A percentile compares a stretch with the other conserved stretches of the same genome.
phyloP scores from a whole-genome alignment of 2,888 invertebrate species.

The Agelastica alni region DNA sequence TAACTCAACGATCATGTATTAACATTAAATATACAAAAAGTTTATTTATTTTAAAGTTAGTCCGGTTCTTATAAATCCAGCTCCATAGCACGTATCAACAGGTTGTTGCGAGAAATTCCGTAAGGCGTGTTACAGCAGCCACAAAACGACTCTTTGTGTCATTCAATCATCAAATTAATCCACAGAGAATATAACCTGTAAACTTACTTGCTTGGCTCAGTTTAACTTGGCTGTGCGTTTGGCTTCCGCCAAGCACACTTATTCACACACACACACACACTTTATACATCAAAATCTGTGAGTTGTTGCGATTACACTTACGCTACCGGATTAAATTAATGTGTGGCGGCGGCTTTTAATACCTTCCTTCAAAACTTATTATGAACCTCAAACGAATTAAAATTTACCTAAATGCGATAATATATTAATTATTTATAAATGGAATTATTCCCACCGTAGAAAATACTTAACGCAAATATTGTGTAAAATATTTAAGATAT shows the following conservation, averaged over 20 bases:
- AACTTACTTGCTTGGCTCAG: slow-evolving; percentile 11
- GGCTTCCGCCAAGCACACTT: slow-evolving; percentile 1
- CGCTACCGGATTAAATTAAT: slow-evolving; percentile 5
- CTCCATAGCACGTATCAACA: slow-evolving; percentile 41
- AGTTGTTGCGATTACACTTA: not conserved
- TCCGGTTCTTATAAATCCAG: not conserved
- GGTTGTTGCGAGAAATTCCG: slow-evolving; percentile 48
- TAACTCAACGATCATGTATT: too few species aligned
- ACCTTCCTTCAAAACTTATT: not conserved
- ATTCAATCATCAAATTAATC: slow-evolving; percentile 54
- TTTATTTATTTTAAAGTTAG: not conserved
- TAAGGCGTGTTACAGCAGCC: slow-evolving; percentile 43
- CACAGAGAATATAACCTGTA: slow-evolving; percentile 45
- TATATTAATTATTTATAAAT: too few species aligned
- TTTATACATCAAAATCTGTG: slow-evolving; percentile 13
- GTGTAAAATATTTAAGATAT: too few species aligned
- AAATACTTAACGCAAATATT: too few species aligned
- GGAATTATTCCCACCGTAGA: too few species aligned
- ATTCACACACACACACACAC: not conserved
- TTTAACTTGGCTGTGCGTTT: not conserved
- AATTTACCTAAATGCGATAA: too few species aligned
- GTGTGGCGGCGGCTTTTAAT: not conserved
- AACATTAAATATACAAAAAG: not conserved
- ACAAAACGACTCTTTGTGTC: slow-evolving; percentile 53
- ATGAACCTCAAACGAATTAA: not conserved